These are phyloP conservation scores for Epinephelus coioides DNA, from an alignment of 2,797 vertebrate genomes.

Conservation along the genomic window DNA sequence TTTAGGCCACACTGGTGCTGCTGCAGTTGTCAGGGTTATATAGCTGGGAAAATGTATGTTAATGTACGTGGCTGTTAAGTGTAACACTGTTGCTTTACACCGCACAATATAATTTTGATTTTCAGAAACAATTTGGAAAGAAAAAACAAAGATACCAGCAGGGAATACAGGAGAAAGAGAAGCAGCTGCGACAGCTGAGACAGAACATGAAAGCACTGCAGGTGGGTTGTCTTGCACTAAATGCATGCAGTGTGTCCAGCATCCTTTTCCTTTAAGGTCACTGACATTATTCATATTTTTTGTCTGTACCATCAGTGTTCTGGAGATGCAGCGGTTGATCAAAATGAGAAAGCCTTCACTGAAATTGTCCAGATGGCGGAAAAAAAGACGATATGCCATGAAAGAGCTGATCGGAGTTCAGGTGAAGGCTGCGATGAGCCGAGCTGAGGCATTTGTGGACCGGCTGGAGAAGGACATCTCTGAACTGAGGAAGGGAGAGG, in stretches of 20 bases:
- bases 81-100: neutral
- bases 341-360: constrained; percentile 52
- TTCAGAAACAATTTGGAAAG: constrained; percentile 75
- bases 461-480: constrained; percentile 56
- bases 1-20: too few relatives aligned
- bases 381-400: constrained; percentile 37
- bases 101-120: neutral
- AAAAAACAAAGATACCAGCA: constrained; percentile 71
- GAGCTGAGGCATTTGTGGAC: constrained; percentile 12
- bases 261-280: neutral
- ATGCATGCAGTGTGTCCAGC: neutral
- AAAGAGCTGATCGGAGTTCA: constrained; percentile 54
- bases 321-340: constrained; percentile 41
- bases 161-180: constrained; percentile 70
- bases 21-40: too few relatives aligned
- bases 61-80: neutral
- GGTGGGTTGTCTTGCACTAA: constrained; percentile 19
- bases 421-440: constrained; percentile 44
- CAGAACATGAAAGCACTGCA: constrained; percentile 55
- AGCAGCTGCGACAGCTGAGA: constrained; percentile 70
- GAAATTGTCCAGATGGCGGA: constrained; percentile 60
- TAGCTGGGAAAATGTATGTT: too few relatives aligned
- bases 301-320: constrained; percentile 30
- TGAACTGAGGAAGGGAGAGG: constrained; percentile 50
- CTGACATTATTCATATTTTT: neutral